These are phyloP conservation scores for Carposina sasakii DNA, from an alignment of 1,140 invertebrate species.

Conservation along the genomic window DNA sequence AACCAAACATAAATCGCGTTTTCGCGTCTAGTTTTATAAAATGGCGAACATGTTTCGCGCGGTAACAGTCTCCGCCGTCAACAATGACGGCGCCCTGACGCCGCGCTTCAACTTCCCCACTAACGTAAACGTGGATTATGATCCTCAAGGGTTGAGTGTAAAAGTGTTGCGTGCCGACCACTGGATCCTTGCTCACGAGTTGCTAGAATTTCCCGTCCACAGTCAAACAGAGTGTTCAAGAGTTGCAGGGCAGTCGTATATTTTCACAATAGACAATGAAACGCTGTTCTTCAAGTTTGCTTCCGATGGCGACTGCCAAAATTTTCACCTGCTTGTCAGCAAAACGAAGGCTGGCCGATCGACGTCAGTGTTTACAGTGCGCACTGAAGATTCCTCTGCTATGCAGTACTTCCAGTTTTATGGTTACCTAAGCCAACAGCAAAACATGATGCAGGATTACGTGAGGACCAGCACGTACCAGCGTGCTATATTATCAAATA, in stretches of 20 bases:
- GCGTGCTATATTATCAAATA: constrained; percentile 94
- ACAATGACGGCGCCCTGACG: constrained; percentile 77
- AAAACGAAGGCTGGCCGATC: constrained; percentile 86
- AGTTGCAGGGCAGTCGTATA: constrained; percentile 77
- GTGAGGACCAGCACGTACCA: constrained; percentile 99
- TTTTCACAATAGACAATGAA: constrained; percentile 81
- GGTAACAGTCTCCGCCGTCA: constrained; percentile 79
- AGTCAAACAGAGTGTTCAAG: constrained; percentile 79
- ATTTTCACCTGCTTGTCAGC: constrained; percentile 83
- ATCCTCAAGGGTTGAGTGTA: constrained; percentile 82
- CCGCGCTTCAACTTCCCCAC: constrained; percentile 81
- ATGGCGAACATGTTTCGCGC: constrained; percentile 81
- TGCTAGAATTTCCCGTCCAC: constrained; percentile 80
- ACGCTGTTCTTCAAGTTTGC: constrained; percentile 71
- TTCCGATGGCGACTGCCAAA: constrained; percentile 78
- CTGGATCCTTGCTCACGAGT: constrained; percentile 57
- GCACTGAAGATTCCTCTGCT: constrained; percentile 97
- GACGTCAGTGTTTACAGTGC: constrained; percentile 92
- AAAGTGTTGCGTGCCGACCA: constrained; percentile 74
- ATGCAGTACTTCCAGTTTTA: constrained; percentile 99
- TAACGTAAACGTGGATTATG: constrained; percentile 81
- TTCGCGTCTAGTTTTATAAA: constrained; percentile 56
- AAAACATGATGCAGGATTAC: constrained; percentile 99
- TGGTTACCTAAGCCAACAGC: constrained; percentile 98
- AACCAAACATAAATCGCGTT: constrained; percentile 44